Base-by-base conservation (phyloP, 2,888 invertebrate genomes). In the Macropis europaea region DNA sequence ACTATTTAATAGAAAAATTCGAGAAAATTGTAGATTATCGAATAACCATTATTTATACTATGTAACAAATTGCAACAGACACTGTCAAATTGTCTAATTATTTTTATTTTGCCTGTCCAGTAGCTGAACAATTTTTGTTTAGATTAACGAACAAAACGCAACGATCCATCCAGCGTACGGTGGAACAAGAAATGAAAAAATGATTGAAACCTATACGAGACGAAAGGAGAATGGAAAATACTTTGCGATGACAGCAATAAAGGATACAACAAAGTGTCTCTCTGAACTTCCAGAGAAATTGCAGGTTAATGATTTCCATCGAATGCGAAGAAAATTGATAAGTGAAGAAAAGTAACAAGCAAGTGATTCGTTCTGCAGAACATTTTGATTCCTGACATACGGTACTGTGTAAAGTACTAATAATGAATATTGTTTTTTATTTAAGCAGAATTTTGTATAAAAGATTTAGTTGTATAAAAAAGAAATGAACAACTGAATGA, bases 81-180 rank as follows among this genome's bases (percentile, higher is more conserved):
- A n/a, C n/a, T n/a, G n/a, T n/a, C n/a, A n/a, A n/a, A n/a, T n/a
- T n/a, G n/a, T n/a, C n/a, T n/a, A n/a, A n/a, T n/a, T n/a, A n/a
- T n/a, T n/a, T n/a, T n/a, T n/a, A n/a, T n/a, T n/a, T n/a, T n/a
- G n/a, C n/a, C n/a, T n/a, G n/a, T n/a, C n/a, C n/a, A 15, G 6
- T 30, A 7, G 15, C 6, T 9, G 1, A 63, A 54, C 50, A 5
- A 56, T 19, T 26, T 52, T 53, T 40, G 3, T 30, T n/a, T n/a
- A 73, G 71, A 6, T 3, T 2, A 7, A 2, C 1, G 43, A 53
- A 13, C 64, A 17, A 6, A 56, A 42, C 1, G 77, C 81, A 6
- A 78, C 76, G n/a, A 76, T 82, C 30, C 76, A 28, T 17, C 71
- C 81, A 1, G 19, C 71, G 22, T 79, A 77, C 30, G 56, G 67